Evolutionary conservation across 2,797 vertebrate genomes (phyloP).

Genomic region (Argyrosomus regius): DNA sequence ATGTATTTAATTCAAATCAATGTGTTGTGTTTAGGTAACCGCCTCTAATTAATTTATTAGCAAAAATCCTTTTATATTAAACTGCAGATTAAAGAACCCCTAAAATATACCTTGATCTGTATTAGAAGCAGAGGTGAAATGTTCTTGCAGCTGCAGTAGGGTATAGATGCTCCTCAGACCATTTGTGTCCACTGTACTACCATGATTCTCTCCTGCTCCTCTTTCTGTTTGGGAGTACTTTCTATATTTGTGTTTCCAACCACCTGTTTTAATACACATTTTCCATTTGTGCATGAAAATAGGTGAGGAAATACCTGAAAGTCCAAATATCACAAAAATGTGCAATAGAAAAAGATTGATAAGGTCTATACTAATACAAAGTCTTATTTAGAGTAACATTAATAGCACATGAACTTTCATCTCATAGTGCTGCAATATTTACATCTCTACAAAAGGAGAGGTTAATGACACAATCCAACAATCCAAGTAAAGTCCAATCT

Average conservation of each 20-base stretch:
- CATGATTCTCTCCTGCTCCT: background rate
- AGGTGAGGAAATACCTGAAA: background rate
- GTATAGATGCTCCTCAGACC: background rate
- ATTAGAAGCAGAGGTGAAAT: background rate
- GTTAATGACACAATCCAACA: no score
- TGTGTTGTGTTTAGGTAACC: background rate
- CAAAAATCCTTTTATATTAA: background rate
- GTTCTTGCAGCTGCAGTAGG: background rate
- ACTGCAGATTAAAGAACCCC: background rate
- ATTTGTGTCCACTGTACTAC: background rate
- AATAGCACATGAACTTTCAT: no score
- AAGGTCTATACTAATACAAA: no score
- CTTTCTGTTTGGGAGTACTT: background rate
- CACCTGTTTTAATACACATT: no score
- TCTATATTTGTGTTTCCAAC: background rate
- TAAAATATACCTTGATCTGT: background rate
- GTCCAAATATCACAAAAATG: no score
- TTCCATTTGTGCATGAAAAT: background rate
- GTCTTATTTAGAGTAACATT: no score
- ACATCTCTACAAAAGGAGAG: no score
- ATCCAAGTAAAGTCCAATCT: no score
- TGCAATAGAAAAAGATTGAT: no score
- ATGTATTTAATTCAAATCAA: slow-evolving; percentile 11
- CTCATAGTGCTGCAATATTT: no score
- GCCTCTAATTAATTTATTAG: background rate